Evolutionary conservation across 2,797 vertebrate species (phyloP), one percentile per base, ranked within the genome.

Genomic region (Crossoptilon crossoptilon): DNA sequence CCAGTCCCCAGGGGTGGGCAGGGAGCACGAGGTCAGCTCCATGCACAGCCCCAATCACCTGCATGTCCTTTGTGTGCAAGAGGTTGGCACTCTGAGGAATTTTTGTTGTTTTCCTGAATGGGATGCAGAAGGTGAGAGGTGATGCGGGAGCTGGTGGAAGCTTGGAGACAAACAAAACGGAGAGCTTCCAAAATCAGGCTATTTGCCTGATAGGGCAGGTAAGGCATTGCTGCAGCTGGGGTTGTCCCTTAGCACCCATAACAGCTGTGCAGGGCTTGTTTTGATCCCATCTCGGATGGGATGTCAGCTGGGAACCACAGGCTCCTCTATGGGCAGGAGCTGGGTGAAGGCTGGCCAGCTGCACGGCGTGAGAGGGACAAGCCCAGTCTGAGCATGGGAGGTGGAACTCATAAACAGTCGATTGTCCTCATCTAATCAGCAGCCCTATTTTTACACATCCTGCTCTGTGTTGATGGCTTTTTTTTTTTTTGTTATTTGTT

Each of bases 361-460:
- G 37, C 5, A 17, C 26, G 24, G 8, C 18, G 13, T 0, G 8
- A 29, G 68, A 49, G 14, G 44, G 31, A 10, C 18, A 35, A 22
- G 7, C 46, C 46, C 14, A 43, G 18, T 26, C 9, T 6, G 6
- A 16, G 53, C 46, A 1, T 1, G 49, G 58, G 43, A 67, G 78
- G 87, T 83, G 81, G 80, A 53, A 29, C 84, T 80, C 80, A 29
- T 55, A 60, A 84, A 49, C 6, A 74, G 64, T 68, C 2, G 1
- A 18, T 84, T 84, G 67, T 91, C 90, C 84, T 14, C 78, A 91
- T 96, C 87, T 92, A 80, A 90, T 94, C 81, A 39, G 88, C 70
- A 59, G 39, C 87, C 18, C 90, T 95, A 94, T 96, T 96, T 95
- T 96, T 96, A 35, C 73, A 95, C 81, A 92, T 96, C 96, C 96